Evolutionary conservation across 1,140 invertebrate species (phyloP).

Genomic region (Trissolcus basalis): DNA sequence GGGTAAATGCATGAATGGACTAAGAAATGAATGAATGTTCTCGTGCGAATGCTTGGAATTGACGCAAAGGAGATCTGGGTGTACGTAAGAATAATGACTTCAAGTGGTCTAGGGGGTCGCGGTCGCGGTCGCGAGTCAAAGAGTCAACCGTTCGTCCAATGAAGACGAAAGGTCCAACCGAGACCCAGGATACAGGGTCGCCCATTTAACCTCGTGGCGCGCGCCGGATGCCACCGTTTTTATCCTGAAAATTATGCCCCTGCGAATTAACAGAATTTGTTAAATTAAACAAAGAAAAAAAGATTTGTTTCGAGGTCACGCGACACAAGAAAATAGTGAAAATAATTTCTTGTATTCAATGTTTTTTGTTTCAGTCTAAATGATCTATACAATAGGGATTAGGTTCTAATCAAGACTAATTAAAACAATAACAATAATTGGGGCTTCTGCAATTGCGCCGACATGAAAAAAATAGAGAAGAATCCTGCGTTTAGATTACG

Average conservation of each 20-base stretch:
- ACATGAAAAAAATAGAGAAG: no score
- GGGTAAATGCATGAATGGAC: conserved; percentile 50
- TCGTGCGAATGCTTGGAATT: conserved; percentile 43
- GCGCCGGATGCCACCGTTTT: conserved; percentile 61
- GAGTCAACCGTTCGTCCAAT: conserved; percentile 60
- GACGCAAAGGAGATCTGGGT: conserved; percentile 40
- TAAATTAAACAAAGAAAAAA: background rate
- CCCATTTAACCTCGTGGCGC: conserved; percentile 58
- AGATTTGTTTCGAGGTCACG: no score
- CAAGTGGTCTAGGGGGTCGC: conserved; percentile 61
- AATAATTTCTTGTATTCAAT: no score
- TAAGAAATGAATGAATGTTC: conserved; percentile 56
- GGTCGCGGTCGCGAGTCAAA: conserved; percentile 62
- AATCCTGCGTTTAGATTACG: no score
- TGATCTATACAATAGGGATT: no score
- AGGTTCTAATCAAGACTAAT: no score
- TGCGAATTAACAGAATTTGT: no score
- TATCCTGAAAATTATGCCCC: conserved; percentile 40
- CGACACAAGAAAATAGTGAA: no score
- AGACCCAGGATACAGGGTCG: conserved; percentile 62
- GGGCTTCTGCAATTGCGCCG: no score
- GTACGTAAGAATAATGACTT: conserved; percentile 50
- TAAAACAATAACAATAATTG: no score
- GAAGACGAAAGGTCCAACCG: conserved; percentile 56
- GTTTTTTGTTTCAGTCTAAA: no score